Evolutionary conservation across 2,888 invertebrate species (phyloP).

Genomic region (Nematopogon swammerdamellus): DNA sequence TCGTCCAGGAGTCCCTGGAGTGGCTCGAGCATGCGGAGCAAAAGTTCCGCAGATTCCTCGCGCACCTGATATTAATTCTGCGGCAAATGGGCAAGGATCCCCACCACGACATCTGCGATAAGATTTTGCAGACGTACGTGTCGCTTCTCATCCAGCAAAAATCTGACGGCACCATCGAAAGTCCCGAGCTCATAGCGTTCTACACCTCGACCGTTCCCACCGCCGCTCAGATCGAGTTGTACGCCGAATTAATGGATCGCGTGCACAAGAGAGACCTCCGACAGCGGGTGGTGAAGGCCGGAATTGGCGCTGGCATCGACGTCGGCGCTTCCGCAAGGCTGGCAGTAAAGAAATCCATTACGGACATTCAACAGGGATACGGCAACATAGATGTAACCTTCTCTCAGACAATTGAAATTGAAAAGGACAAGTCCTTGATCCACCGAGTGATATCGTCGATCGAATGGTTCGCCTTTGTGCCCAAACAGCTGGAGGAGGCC

Average conservation of each 20-base stretch:
- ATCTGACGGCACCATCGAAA: conserved; percentile 53
- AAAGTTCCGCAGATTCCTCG: conserved; percentile 72
- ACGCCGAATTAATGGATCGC: conserved; percentile 66
- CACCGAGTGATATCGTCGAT: conserved; percentile 55
- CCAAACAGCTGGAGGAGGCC: conserved; percentile 75
- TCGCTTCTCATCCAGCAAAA: conserved; percentile 61
- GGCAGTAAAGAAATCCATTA: conserved; percentile 73
- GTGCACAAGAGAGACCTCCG: conserved; percentile 65
- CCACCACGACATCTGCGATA: conserved; percentile 68
- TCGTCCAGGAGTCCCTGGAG: conserved; percentile 67
- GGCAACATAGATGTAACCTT: conserved; percentile 54
- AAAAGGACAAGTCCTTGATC: conserved; percentile 41
- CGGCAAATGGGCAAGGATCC: conserved; percentile 73
- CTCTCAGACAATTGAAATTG: conserved; percentile 63
- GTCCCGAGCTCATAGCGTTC: conserved; percentile 77
- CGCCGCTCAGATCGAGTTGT: conserved; percentile 49
- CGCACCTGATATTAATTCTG: conserved; percentile 82
- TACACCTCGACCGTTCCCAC: conserved; percentile 78
- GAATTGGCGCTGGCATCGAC: conserved; percentile 72
- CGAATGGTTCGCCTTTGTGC: conserved; percentile 84
- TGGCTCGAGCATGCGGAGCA: conserved; percentile 59
- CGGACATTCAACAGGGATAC: conserved; percentile 42
- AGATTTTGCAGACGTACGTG: conserved; percentile 73
- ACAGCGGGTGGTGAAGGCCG: conserved; percentile 65
- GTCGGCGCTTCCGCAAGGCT: conserved; percentile 80